Percentiles rank a stretch among this genome's conserved stretches.
These are phyloP conservation scores for Rhadina sibilatrix DNA, from an alignment of 2,113 vertebrate genomes.

Conservation along the genomic window DNA sequence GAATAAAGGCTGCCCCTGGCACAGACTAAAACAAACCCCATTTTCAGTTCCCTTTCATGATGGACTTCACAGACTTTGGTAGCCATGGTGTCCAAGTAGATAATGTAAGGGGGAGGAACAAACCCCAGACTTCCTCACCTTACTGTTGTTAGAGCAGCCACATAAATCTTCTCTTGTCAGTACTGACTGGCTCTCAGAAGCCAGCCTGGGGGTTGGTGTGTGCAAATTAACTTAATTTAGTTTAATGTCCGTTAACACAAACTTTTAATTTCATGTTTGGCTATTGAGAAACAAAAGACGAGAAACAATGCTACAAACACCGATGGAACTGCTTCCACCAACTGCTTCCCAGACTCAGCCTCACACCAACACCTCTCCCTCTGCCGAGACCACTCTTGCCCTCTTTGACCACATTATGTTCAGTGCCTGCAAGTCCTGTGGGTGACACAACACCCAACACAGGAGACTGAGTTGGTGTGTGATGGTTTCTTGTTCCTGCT, in stretches of 20 bases:
- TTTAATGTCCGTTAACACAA: background rate
- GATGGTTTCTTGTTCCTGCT: background rate
- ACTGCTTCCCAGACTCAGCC: background rate
- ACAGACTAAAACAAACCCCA: slow-evolving; percentile 16
- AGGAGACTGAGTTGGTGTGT: background rate
- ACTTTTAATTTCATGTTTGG: background rate
- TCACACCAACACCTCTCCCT: background rate
- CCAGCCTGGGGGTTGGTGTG: background rate
- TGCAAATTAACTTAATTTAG: background rate
- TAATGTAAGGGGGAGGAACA: background rate
- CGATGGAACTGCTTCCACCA: accelerated
- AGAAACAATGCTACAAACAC: background rate
- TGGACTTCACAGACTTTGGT: slow-evolving; percentile 15
- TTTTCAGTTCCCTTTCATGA: slow-evolving; percentile 34
- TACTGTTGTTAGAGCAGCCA: background rate
- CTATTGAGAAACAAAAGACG: background rate
- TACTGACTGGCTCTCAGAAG: background rate
- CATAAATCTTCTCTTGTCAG: background rate
- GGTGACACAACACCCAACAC: accelerated
- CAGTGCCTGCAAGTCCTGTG: background rate
- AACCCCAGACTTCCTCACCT: background rate
- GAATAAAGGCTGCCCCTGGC: slow-evolving; percentile 39
- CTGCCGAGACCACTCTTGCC: background rate
- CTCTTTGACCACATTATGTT: accelerated
- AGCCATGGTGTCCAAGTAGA: background rate